A percentile compares a stretch with the other conserved stretches of the same genome.
Conservation (phyloP, 2,797 vertebrate genomes). For the Muscicapa comitata region DNA sequence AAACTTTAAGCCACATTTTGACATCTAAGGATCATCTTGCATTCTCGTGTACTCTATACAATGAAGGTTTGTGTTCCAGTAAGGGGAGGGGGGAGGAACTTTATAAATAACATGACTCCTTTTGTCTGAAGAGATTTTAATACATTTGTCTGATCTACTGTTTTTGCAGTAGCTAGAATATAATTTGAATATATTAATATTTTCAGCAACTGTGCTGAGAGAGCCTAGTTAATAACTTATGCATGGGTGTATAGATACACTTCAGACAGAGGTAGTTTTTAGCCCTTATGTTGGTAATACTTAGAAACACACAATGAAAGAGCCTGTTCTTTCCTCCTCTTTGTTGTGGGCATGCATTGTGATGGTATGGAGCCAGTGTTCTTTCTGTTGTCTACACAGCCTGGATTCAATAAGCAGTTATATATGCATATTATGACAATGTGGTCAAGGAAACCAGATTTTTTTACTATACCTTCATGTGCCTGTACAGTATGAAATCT, state of each 20-base stretch:
- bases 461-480: constrained; percentile 88
- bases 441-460: constrained; percentile 88
- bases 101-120: constrained; percentile 58
- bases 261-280: constrained; percentile 80
- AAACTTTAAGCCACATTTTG: constrained; percentile 52
- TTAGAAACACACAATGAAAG: constrained; percentile 78
- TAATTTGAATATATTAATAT: constrained; percentile 82
- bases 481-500: constrained; percentile 81
- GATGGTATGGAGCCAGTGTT: constrained; percentile 85
- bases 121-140: constrained; percentile 74
- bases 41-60: constrained; percentile 26
- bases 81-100: not conserved
- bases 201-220: constrained; percentile 75
- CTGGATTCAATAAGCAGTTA: constrained; percentile 95
- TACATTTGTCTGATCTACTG: constrained; percentile 72
- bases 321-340: constrained; percentile 77
- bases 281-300: constrained; percentile 75
- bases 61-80: constrained; percentile 55
- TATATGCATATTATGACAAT: constrained; percentile 89
- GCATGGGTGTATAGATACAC: constrained; percentile 75
- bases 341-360: constrained; percentile 92
- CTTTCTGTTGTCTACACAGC: constrained; percentile 83
- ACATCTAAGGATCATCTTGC: constrained; percentile 53
- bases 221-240: constrained; percentile 77
- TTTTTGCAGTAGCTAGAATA: constrained; percentile 77